Evolutionary conservation across 2,888 invertebrate genomes (phyloP).

Genomic region (Nephrotoma guestfalica): DNA sequence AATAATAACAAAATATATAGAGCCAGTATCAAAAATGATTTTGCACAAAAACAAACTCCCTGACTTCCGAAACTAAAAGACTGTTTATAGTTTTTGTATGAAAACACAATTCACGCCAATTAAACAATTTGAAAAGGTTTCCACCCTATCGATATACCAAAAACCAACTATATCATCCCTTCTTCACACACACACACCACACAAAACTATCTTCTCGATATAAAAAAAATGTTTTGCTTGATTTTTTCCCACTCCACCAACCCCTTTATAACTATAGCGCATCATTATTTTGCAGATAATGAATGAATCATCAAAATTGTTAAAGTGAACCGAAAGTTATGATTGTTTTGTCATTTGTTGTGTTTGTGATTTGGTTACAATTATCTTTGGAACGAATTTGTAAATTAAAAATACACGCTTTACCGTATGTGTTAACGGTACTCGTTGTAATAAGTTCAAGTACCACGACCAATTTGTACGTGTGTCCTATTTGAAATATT

Average conservation of each 20-base stretch:
- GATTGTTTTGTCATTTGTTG: neutral
- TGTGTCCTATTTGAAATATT: neutral
- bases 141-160: constrained; percentile 23
- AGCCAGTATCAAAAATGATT: neutral
- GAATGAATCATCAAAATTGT: neutral
- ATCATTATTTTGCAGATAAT: neutral
- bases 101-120: constrained; percentile 28
- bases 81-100: neutral
- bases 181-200: neutral
- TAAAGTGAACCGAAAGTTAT: neutral
- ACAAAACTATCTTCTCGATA: neutral
- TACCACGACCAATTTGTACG: neutral
- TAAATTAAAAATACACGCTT: neutral
- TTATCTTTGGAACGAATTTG: neutral
- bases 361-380: neutral
- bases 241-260: neutral
- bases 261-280: neutral
- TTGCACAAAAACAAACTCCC: neutral
- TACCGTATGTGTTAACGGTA: neutral
- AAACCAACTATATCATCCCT: neutral
- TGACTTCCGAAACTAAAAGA: neutral
- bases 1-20: neutral
- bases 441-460: neutral
- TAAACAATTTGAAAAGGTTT: constrained; percentile 25
- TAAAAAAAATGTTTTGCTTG: neutral